phyloP scores from a whole-genome alignment of 1,140 invertebrate genomes.

The Bathynomus jamesi region DNA sequence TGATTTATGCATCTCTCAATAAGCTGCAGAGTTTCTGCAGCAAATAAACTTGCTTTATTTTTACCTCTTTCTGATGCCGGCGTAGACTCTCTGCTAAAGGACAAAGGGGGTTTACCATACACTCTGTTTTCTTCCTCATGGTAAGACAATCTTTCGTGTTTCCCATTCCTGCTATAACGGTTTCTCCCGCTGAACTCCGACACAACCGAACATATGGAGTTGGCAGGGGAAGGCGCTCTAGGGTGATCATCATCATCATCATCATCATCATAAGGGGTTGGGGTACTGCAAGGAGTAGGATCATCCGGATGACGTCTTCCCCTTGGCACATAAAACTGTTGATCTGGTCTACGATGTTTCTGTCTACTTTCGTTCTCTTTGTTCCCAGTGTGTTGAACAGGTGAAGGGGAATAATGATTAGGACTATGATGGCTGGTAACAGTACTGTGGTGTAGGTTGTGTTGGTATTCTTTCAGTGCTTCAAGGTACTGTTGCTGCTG shows the following conservation, averaged over 20 bases:
- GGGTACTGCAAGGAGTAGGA: neutral
- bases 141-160: slow-evolving; percentile 1
- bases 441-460: too few species aligned
- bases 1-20: slow-evolving; percentile 33
- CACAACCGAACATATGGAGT: slow-evolving; percentile 16
- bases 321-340: slow-evolving; percentile 11
- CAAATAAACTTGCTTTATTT: slow-evolving; percentile 13
- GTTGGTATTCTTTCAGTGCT: neutral
- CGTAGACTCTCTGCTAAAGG: slow-evolving; percentile 17
- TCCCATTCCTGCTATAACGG: slow-evolving; percentile 15
- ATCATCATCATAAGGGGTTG: slow-evolving; percentile 5
- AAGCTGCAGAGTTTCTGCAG: slow-evolving; percentile 18
- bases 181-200: slow-evolving; percentile 35
- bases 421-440: too few species aligned
- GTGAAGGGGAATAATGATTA: too few species aligned
- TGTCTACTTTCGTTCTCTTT: neutral
- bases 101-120: slow-evolving; percentile 16
- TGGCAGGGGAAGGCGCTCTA: slow-evolving; percentile 11
- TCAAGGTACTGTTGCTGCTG: neutral
- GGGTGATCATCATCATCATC: neutral
- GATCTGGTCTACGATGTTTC: slow-evolving; percentile 6
- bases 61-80: slow-evolving; percentile 6
- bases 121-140: slow-evolving; percentile 21
- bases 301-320: neutral
- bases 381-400: neutral